Evolutionary conservation across 2,113 vertebrate species (phyloP).

Genomic region (Charina bottae): DNA sequence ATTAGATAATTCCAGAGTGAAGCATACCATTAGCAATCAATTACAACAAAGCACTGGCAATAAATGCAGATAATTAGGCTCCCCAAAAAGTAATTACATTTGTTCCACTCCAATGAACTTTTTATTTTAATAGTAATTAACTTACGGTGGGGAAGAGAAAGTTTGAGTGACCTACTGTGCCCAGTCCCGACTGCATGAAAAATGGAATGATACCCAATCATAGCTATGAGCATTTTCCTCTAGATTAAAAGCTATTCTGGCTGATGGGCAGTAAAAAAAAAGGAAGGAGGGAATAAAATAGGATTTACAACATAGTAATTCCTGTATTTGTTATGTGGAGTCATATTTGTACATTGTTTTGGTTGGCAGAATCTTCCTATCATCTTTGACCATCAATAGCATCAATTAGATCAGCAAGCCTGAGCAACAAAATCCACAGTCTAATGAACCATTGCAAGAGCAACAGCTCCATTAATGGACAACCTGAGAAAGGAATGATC

Average conservation of each 20-base stretch:
- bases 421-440: not conserved
- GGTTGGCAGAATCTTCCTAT: not conserved
- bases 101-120: slow-evolving; percentile 44
- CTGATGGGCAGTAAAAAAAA: not conserved
- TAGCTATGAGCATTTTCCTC: not conserved
- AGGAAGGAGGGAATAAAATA: not conserved
- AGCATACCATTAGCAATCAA: slow-evolving; percentile 33
- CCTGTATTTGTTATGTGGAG: not conserved
- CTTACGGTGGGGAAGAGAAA: not conserved
- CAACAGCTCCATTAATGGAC: not conserved
- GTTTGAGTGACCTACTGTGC: not conserved
- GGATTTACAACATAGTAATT: not conserved
- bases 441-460: not conserved
- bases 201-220: not conserved
- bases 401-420: not conserved
- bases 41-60: slow-evolving; percentile 38
- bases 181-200: not conserved
- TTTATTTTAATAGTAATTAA: slow-evolving; percentile 57
- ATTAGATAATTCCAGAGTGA: slow-evolving; percentile 38
- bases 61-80: slow-evolving; percentile 39
- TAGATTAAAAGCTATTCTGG: not conserved
- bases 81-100: slow-evolving; percentile 43
- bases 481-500: not conserved
- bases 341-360: not conserved
- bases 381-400: not conserved